These are phyloP conservation scores for Bellardia bayeri DNA, from an alignment of 2,888 invertebrate genomes.

Conservation along the genomic window DNA sequence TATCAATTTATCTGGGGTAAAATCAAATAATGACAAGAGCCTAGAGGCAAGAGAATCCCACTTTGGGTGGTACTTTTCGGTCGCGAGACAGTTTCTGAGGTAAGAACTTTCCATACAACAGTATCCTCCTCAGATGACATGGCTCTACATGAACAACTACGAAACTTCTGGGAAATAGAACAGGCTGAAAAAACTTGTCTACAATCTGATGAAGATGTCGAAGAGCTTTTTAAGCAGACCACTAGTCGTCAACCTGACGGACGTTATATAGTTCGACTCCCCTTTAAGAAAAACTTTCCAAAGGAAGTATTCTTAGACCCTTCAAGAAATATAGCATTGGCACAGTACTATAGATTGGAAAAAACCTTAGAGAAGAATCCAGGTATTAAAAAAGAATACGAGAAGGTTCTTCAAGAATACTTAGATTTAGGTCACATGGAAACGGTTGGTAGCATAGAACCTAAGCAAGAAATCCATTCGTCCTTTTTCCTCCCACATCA, in stretches of 20 bases:
- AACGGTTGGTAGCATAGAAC: background rate
- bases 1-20: constrained; percentile 17
- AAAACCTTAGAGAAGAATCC: constrained; percentile 7
- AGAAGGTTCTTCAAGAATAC: constrained; percentile 36
- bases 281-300: background rate
- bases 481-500: background rate
- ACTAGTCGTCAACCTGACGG: background rate
- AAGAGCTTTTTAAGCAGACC: background rate
- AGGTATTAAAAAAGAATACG: background rate
- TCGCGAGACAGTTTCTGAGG: too few relatives aligned
- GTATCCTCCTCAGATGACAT: background rate
- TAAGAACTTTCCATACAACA: background rate
- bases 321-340: background rate
- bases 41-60: too few relatives aligned
- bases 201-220: constrained; percentile 5
- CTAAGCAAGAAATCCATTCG: background rate
- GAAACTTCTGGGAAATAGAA: constrained; percentile 46
- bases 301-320: background rate
- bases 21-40: background rate
- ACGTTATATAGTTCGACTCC: background rate
- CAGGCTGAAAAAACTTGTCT: constrained; percentile 11
- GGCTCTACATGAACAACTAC: constrained; percentile 14
- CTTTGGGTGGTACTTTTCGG: too few relatives aligned
- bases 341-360: constrained; percentile 32
- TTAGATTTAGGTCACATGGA: constrained; percentile 40